Evolutionary conservation across 2,797 vertebrate species (phyloP).

Genomic region (Acanthurus lineatus): DNA sequence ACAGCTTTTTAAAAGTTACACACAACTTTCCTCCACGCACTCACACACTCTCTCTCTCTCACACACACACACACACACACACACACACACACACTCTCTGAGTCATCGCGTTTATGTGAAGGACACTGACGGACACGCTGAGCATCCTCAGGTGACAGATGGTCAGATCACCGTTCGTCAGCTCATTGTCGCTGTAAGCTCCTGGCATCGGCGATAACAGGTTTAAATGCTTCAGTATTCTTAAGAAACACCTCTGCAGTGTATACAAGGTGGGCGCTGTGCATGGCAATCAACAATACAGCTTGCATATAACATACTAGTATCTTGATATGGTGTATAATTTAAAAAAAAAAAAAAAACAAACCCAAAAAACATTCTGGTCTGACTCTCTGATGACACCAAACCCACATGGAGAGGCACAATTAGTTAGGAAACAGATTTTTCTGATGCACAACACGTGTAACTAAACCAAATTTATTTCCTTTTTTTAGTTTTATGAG

Average conservation of each 20-base stretch:
- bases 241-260: constrained; percentile 52
- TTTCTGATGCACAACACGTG: constrained; percentile 23
- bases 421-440: constrained; percentile 38
- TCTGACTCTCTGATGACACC: constrained; percentile 31
- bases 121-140: constrained; percentile 38
- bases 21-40: constrained; percentile 31
- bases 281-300: constrained; percentile 30
- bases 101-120: constrained; percentile 46
- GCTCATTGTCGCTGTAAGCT: constrained; percentile 36
- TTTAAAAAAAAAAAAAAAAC: not conserved
- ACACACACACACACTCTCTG: constrained; percentile 19
- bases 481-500: not conserved
- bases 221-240: constrained; percentile 67
- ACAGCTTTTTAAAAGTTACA: constrained; percentile 56
- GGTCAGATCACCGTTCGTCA: constrained; percentile 37
- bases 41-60: constrained; percentile 32
- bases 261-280: constrained; percentile 34
- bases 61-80: not conserved
- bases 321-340: constrained; percentile 39
- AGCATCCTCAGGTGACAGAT: constrained; percentile 53
- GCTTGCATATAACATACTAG: constrained; percentile 63
- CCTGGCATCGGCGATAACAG: constrained; percentile 45
- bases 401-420: constrained; percentile 57
- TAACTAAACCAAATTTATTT: constrained; percentile 9
- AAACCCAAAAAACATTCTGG: constrained; percentile 28